Evolutionary conservation across 2,797 vertebrate genomes (phyloP).

Genomic region (Threskiornis aethiopicus): DNA sequence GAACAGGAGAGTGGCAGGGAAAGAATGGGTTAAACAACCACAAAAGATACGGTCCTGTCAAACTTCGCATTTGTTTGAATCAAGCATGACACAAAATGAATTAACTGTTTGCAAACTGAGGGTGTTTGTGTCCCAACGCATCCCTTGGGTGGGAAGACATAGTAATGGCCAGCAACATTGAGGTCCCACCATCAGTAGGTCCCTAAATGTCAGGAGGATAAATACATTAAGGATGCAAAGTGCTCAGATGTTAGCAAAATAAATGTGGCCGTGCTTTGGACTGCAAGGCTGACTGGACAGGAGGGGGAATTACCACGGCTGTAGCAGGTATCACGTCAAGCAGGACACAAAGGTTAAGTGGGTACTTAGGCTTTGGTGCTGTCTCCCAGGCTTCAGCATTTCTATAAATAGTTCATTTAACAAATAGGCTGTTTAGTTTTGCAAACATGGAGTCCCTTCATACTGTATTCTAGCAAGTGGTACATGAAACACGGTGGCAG

Average conservation of each 20-base stretch:
- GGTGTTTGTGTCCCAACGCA: not conserved
- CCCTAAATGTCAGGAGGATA: not conserved
- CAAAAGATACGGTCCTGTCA: not conserved
- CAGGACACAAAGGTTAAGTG: not conserved
- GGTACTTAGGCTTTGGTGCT: not conserved
- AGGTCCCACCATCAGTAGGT: not conserved
- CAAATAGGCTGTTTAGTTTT: not conserved
- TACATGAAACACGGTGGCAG: not conserved
- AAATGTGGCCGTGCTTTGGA: not conserved
- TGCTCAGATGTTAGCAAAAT: not conserved
- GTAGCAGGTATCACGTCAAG: not conserved
- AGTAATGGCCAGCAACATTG: not conserved
- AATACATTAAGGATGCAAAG: not conserved
- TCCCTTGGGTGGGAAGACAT: not conserved
- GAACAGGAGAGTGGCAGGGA: not conserved
- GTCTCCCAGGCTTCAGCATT: not conserved
- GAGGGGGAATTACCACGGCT: accelerated
- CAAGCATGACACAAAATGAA: not conserved
- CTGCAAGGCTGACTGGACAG: not conserved
- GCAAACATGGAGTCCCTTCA: not conserved
- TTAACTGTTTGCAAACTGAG: not conserved
- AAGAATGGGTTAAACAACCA: not conserved
- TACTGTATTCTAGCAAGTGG: not conserved
- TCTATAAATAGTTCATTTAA: not conserved
- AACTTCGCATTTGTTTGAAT: not conserved